Evolutionary conservation across 2,113 vertebrate species (phyloP), one percentile per base, ranked within the genome.

Genomic region (Leucopsar rothschildi): DNA sequence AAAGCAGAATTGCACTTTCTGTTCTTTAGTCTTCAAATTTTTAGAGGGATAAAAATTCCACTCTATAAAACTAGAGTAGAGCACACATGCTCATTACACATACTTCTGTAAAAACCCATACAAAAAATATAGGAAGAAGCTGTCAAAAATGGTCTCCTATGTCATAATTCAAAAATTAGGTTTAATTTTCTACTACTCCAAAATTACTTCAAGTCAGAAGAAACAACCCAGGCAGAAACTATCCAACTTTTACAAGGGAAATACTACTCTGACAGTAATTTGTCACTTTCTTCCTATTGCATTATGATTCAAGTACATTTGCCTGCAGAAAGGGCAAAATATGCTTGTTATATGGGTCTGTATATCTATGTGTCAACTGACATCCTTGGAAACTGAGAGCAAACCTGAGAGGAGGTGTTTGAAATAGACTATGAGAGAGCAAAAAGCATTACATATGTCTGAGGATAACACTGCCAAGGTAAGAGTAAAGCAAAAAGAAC

Each of bases 351-450:
- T 55, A 78, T 64, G 18, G 37, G 60, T 81, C 63, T 95, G 75
- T 93, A 64, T 93, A 92, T 96, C 82, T 91, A 66, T 73, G 69
- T 93, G 69, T 95, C 91, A 92, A 90, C 56, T 49, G 78, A 93
- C 64, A 92, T 92, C 87, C 81, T 60, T 93, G 85, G 77, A 78
- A 96, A 31, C 77, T 52, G 12, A 93, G 72, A 94, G 40, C 27
- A 96, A 96, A 82, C 68, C 70, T 93, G 80, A 49, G 77, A 96
- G 79, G 45, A 85, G 77, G 77, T 94, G 81, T 88, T 92, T 94
- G 87, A 96, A 94, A 88, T 42, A 88, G 80, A 78, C 63, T 85
- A 77, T 2, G 7, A 96, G 85, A 92, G 40, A 87, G 49, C 45
- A 93, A 86, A 96, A 94, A 55, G 50, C 73, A 93, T 89, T 92